Percentiles rank a stretch among this genome's conserved stretches.
These are phyloP conservation scores for Carassius gibelio DNA, from an alignment of 2,113 vertebrate genomes.

Conservation along the genomic window DNA sequence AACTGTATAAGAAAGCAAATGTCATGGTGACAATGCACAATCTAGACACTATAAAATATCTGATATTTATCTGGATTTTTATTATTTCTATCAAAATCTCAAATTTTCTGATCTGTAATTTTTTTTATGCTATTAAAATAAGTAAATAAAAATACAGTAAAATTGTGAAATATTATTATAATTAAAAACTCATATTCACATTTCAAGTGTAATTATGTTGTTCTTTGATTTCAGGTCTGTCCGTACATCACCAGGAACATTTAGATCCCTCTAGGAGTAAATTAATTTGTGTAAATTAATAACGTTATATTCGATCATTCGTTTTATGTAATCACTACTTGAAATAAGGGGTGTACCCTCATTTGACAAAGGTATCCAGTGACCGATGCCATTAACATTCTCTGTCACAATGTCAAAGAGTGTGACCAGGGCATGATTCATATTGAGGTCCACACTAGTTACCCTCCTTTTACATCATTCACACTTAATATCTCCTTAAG, in stretches of 20 bases:
- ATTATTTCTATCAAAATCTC: too few relatives aligned
- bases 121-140: too few relatives aligned
- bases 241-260: conserved; percentile 24
- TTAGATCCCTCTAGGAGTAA: conserved; percentile 29
- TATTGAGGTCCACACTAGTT: neutral
- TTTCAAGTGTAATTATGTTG: neutral
- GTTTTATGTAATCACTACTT: conserved; percentile 39
- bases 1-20: conserved; percentile 69
- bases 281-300: conserved; percentile 30
- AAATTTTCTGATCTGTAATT: too few relatives aligned
- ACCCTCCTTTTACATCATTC: conserved; percentile 4
- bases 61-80: neutral
- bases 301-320: conserved; percentile 35
- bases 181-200: neutral
- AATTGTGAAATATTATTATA: too few relatives aligned
- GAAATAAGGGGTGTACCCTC: conserved; percentile 21
- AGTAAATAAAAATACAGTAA: too few relatives aligned
- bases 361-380: conserved; percentile 36
- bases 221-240: neutral
- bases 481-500: conserved; percentile 19
- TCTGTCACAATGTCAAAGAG: conserved; percentile 15
- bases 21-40: conserved; percentile 97
- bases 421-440: neutral
- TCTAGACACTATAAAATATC: conserved; percentile 76
- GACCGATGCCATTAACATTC: conserved; percentile 2